These are phyloP conservation scores for Chloroclystis v-ata DNA, from an alignment of 2,888 invertebrate species.

Conservation along the genomic window DNA sequence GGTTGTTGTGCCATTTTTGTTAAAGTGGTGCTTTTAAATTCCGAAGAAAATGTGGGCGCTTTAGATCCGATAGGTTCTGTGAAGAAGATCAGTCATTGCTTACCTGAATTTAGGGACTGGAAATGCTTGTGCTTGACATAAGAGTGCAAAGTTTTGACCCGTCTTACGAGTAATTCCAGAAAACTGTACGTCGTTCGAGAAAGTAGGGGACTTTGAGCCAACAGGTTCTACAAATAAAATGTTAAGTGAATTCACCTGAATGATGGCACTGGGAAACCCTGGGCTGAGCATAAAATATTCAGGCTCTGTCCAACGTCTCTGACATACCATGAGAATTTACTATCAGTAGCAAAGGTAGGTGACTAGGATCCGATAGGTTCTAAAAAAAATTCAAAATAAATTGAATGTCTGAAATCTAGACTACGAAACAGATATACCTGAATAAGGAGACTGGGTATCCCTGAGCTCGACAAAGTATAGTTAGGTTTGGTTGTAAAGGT, in stretches of 20 bases:
- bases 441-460: constrained; percentile 83
- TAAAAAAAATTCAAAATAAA: constrained; percentile 48
- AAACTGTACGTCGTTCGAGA: constrained; percentile 83
- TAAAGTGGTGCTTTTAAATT: constrained; percentile 79
- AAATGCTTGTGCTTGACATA: constrained; percentile 88
- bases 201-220: constrained; percentile 84
- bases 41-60: constrained; percentile 77
- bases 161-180: constrained; percentile 82
- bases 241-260: constrained; percentile 79
- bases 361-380: constrained; percentile 80
- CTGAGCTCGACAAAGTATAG: constrained; percentile 78
- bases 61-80: constrained; percentile 80
- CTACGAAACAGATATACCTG: constrained; percentile 60
- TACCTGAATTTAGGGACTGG: constrained; percentile 81
- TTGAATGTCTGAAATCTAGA: constrained; percentile 13
- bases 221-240: constrained; percentile 78
- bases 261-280: constrained; percentile 83
- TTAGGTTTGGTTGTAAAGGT: constrained; percentile 65
- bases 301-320: constrained; percentile 72
- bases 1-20: constrained; percentile 73
- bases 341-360: constrained; percentile 79
- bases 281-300: constrained; percentile 79
- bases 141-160: constrained; percentile 81
- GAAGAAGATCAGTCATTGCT: constrained; percentile 40
- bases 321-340: constrained; percentile 80